phyloP scores from a whole-genome alignment of 2,797 vertebrate species.

The Okamejei kenojei region DNA sequence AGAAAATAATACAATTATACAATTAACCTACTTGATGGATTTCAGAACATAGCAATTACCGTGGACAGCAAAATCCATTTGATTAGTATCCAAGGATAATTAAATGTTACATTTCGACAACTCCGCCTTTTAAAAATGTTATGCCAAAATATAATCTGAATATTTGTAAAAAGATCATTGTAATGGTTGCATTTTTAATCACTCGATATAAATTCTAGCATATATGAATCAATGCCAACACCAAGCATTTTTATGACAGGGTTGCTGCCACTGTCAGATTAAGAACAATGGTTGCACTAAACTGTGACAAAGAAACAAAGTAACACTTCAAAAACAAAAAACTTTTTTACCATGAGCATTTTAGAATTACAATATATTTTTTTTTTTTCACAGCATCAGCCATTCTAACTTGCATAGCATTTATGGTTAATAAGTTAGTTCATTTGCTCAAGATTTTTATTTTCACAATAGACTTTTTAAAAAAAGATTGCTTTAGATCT shows the following conservation, averaged over 20 bases:
- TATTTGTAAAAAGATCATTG: neutral
- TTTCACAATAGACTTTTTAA: neutral
- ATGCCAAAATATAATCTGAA: constrained; percentile 13
- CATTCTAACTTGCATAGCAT: neutral
- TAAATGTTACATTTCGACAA: constrained; percentile 27
- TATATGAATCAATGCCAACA: neutral
- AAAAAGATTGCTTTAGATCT: neutral
- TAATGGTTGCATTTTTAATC: neutral
- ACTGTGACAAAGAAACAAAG: constrained; percentile 2
- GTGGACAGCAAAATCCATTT: constrained; percentile 24
- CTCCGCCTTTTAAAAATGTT: neutral
- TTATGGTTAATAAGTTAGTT: neutral
- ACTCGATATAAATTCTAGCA: neutral
- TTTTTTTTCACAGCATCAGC: neutral
- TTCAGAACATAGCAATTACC: constrained; percentile 30
- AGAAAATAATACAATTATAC: constrained; percentile 1
- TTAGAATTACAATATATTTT: neutral
- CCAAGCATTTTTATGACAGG: neutral
- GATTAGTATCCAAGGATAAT: constrained; percentile 21
- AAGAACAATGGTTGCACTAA: neutral
- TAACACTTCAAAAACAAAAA: neutral
- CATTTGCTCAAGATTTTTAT: neutral
- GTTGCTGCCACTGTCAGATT: neutral
- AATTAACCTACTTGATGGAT: neutral
- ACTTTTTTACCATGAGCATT: no score